Conservation (phyloP, 1,140 invertebrate genomes). For the Saxidomus purpurata region DNA sequence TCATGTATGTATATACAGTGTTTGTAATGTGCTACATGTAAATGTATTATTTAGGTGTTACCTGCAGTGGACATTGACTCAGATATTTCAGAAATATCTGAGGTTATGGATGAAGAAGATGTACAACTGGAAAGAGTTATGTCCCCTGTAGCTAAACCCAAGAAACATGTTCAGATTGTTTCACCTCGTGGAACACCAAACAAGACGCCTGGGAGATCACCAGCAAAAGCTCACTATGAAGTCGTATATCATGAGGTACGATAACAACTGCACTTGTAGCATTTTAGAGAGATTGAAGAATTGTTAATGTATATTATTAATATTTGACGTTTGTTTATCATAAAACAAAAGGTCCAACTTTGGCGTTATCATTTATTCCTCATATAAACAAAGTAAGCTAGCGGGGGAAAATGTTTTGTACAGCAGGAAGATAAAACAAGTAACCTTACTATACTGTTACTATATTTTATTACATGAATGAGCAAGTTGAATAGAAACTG, state of each 20-base stretch:
- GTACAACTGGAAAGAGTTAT: neutral
- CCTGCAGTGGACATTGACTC: constrained; percentile 82
- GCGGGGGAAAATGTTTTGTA: too few relatives aligned
- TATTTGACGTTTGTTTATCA: too few relatives aligned
- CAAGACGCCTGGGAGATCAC: constrained; percentile 26
- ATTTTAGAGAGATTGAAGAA: neutral
- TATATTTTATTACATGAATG: too few relatives aligned
- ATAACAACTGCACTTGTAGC: neutral
- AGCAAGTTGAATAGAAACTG: too few relatives aligned
- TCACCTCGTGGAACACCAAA: constrained; percentile 44
- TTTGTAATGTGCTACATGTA: too few relatives aligned
- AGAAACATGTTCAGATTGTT: constrained; percentile 59
- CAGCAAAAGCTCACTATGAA: constrained; percentile 62
- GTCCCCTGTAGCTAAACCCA: constrained; percentile 38
- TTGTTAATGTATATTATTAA: too few relatives aligned
- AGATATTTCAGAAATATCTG: constrained; percentile 71
- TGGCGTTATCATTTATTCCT: too few relatives aligned
- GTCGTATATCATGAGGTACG: constrained; percentile 60
- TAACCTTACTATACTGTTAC: too few relatives aligned
- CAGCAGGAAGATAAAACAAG: too few relatives aligned
- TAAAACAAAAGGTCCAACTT: too few relatives aligned
- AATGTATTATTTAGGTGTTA: constrained; percentile 74
- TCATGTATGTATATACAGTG: too few relatives aligned
- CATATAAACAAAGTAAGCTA: too few relatives aligned
- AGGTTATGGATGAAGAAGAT: constrained; percentile 35